These are phyloP conservation scores for Salmo trutta DNA, from an alignment of 2,797 vertebrate species.

Conservation along the genomic window DNA sequence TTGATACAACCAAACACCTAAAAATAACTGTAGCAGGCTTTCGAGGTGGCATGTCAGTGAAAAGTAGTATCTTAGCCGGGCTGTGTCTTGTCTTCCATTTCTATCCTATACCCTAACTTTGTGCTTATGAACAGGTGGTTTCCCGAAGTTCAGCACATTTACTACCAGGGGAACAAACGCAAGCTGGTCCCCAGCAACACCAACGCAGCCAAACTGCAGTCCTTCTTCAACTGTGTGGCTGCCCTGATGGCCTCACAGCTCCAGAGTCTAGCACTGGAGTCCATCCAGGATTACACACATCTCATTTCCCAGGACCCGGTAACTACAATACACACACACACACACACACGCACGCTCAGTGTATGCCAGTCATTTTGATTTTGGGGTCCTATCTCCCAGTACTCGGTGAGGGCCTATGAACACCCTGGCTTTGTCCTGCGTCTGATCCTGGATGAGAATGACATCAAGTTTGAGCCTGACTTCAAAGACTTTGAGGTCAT, in stretches of 20 bases:
- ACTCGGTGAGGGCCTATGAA: constrained; percentile 72
- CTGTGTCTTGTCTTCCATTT: background rate
- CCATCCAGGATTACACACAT: constrained; percentile 82
- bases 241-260: constrained; percentile 85
- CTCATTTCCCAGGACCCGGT: constrained; percentile 80
- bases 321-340: constrained; percentile 30
- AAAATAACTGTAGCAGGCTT: background rate
- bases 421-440: constrained; percentile 83
- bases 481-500: constrained; percentile 75
- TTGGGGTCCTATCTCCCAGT: constrained; percentile 50
- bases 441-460: constrained; percentile 76
- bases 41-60: background rate
- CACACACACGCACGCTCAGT: background rate
- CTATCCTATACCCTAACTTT: background rate
- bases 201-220: constrained; percentile 70
- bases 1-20: background rate
- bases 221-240: constrained; percentile 83
- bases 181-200: constrained; percentile 73
- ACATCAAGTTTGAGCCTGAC: constrained; percentile 82
- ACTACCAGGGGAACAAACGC: constrained; percentile 73
- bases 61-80: background rate
- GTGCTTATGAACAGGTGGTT: constrained; percentile 78
- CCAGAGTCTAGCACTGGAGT: constrained; percentile 79
- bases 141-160: constrained; percentile 83
- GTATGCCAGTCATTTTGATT: background rate